These are phyloP conservation scores for Cetonia aurata DNA, from an alignment of 2,888 invertebrate genomes.

Conservation along the genomic window DNA sequence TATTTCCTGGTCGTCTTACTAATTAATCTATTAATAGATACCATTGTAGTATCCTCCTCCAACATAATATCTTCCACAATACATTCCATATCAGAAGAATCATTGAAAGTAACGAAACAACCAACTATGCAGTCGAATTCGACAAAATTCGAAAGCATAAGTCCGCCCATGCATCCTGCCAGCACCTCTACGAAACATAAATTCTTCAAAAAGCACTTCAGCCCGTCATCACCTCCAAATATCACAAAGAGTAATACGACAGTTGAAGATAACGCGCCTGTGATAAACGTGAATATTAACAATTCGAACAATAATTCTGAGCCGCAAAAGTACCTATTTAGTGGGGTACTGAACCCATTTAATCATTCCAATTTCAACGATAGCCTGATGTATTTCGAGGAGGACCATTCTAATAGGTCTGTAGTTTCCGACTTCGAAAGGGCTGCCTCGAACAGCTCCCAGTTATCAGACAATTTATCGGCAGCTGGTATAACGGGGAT, in stretches of 20 bases:
- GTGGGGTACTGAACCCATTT: slow-evolving; percentile 53
- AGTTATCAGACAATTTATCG: slow-evolving; percentile 57
- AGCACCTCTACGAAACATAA: slow-evolving; percentile 38
- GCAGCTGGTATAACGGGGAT: slow-evolving; percentile 75
- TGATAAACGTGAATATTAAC: slow-evolving; percentile 61
- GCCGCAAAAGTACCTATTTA: slow-evolving; percentile 50
- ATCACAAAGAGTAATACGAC: slow-evolving; percentile 48
- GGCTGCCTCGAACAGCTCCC: slow-evolving; percentile 41
- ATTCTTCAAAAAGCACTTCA: slow-evolving; percentile 44
- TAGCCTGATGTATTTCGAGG: slow-evolving; percentile 54
- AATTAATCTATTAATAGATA: slow-evolving; percentile 3
- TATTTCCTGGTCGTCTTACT: background rate
- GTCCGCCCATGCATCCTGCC: slow-evolving; percentile 55
- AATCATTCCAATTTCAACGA: slow-evolving; percentile 57
- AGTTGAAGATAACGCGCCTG: slow-evolving; percentile 58
- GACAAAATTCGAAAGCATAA: slow-evolving; percentile 36
- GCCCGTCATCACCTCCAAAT: slow-evolving; percentile 18
- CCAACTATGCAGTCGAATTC: slow-evolving; percentile 4
- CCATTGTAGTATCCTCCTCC: slow-evolving; percentile 16
- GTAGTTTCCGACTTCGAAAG: slow-evolving; percentile 48
- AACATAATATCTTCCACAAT: slow-evolving; percentile 31
- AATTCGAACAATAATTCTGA: slow-evolving; percentile 54
- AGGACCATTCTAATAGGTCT: slow-evolving; percentile 46
- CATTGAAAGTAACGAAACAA: slow-evolving; percentile 23
- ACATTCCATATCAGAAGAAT: slow-evolving; percentile 40